phyloP scores from a whole-genome alignment of 2,113 vertebrate species.

The Scortum barcoo region DNA sequence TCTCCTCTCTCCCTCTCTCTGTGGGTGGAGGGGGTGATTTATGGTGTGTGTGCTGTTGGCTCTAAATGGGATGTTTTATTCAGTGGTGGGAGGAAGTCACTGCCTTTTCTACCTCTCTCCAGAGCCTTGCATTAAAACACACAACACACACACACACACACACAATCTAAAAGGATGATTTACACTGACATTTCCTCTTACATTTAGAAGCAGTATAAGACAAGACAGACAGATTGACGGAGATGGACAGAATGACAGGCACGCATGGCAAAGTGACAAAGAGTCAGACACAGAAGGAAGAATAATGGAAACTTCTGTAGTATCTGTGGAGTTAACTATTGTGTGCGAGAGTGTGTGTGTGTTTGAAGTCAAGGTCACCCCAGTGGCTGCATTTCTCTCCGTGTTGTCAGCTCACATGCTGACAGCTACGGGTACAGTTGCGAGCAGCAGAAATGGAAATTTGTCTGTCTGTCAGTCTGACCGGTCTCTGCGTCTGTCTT shows the following conservation, averaged over 20 bases:
- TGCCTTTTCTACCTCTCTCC: constrained; percentile 47
- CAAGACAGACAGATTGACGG: constrained; percentile 9
- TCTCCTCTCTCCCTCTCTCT: constrained; percentile 10
- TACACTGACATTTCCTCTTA: constrained; percentile 39
- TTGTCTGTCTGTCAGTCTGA: not conserved
- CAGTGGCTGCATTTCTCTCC: constrained; percentile 40
- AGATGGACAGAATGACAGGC: constrained; percentile 16
- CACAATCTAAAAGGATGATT: constrained; percentile 41
- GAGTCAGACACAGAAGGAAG: constrained; percentile 21
- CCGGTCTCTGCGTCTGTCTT: not conserved
- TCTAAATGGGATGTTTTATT: constrained; percentile 81
- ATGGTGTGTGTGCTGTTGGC: constrained; percentile 60
- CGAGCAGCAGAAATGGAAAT: constrained; percentile 47
- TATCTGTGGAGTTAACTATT: constrained; percentile 26
- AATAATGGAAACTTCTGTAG: constrained; percentile 34
- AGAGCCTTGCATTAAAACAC: constrained; percentile 42
- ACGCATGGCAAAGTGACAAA: constrained; percentile 14
- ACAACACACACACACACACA: not conserved
- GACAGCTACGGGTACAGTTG: constrained; percentile 49
- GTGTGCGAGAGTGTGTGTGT: constrained; percentile 2
- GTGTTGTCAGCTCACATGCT: constrained; percentile 52
- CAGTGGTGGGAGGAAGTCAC: constrained; percentile 69
- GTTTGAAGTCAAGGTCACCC: constrained; percentile 72
- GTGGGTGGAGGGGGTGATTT: constrained; percentile 61
- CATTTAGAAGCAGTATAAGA: constrained; percentile 16